These are phyloP conservation scores for Galleria mellonella DNA, from an alignment of 1,140 invertebrate species.

Conservation along the genomic window DNA sequence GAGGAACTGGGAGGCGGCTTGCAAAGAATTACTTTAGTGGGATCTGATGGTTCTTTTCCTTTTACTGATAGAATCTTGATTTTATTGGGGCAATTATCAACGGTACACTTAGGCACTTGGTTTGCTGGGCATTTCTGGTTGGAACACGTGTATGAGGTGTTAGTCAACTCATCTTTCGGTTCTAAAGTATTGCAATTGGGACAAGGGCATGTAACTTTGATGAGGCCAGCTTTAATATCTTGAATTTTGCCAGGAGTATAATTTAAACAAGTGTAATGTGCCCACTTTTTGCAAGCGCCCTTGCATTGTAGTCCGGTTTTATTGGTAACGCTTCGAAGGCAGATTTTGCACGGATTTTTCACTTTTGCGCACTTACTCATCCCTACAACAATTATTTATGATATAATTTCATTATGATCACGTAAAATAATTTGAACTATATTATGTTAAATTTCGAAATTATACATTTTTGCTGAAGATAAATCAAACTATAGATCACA, in stretches of 20 bases:
- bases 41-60: too few relatives aligned
- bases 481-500: too few relatives aligned
- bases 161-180: slow-evolving; percentile 33
- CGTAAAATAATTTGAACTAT: slow-evolving; percentile 14
- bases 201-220: slow-evolving; percentile 46
- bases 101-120: slow-evolving; percentile 26
- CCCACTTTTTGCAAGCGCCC: slow-evolving; percentile 44
- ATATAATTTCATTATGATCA: neutral
- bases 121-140: slow-evolving; percentile 44
- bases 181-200: slow-evolving; percentile 38
- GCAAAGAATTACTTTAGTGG: too few relatives aligned
- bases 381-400: slow-evolving; percentile 5
- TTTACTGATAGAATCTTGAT: too few relatives aligned
- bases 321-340: slow-evolving; percentile 29
- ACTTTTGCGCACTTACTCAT: slow-evolving; percentile 31
- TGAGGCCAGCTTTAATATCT: slow-evolving; percentile 45
- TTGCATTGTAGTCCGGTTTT: slow-evolving; percentile 51
- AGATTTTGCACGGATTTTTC: slow-evolving; percentile 56
- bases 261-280: slow-evolving; percentile 43
- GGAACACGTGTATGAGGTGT: slow-evolving; percentile 33
- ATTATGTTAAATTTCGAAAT: slow-evolving; percentile 7
- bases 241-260: slow-evolving; percentile 48
- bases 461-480: too few relatives aligned
- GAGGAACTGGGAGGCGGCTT: too few relatives aligned
- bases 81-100: too few relatives aligned